phyloP scores from a whole-genome alignment of 2,113 vertebrate genomes.

The Empidonax traillii region DNA sequence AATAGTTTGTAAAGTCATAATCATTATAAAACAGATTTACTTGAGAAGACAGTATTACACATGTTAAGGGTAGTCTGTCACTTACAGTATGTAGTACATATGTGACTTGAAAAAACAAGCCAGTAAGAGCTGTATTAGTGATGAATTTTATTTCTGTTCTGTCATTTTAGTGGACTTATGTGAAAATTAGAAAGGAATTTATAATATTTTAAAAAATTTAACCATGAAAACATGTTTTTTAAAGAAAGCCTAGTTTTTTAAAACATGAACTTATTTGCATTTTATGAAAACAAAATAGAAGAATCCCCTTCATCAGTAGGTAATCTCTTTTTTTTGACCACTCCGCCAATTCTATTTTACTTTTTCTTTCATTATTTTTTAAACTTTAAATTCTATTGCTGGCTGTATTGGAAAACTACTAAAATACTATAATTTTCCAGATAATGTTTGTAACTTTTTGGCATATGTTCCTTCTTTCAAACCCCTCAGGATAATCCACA shows the following conservation, averaged over 20 bases:
- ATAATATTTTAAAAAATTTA: not conserved
- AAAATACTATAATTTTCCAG: conserved; percentile 79
- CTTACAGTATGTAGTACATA: conserved; percentile 15
- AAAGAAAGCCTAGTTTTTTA: not conserved
- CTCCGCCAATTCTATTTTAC: not conserved
- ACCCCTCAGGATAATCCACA: conserved; percentile 76
- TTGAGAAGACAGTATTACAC: conserved; percentile 49
- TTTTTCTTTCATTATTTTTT: conserved; percentile 4
- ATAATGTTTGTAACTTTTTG: conserved; percentile 83
- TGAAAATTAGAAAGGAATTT: not conserved
- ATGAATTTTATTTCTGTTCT: not conserved
- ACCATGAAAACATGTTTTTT: not conserved
- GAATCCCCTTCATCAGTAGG: not conserved
- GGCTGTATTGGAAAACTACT: conserved; percentile 73
- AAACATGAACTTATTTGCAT: not conserved
- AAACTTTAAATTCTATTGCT: conserved; percentile 58
- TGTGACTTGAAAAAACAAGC: conserved; percentile 31
- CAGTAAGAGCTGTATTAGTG: conserved; percentile 17
- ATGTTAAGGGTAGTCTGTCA: conserved; percentile 50
- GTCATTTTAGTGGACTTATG: not conserved
- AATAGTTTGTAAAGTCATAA: conserved; percentile 46
- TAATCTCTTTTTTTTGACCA: not conserved
- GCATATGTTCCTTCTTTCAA: conserved; percentile 71
- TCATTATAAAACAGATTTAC: conserved; percentile 61
- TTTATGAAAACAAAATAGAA: not conserved